Base-by-base conservation (phyloP, 2,888 invertebrate species). In the Ichneumon xanthorius region DNA sequence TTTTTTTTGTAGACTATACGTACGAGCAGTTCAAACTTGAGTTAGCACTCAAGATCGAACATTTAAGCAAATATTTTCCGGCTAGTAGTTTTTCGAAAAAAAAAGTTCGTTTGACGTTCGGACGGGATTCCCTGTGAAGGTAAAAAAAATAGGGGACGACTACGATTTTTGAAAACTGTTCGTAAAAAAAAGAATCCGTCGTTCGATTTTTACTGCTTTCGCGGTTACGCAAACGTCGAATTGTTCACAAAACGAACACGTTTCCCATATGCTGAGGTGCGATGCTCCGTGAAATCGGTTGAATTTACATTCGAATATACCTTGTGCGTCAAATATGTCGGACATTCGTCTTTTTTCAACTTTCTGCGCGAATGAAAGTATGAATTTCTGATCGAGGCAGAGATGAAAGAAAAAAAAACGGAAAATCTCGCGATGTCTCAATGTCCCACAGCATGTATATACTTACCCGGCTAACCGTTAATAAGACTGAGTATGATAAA, bases 401-500 rank as follows among this genome's bases (percentile, higher is more conserved):
- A 26, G 71, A 19, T n/a, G 9, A 11, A 58, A 22, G n/a, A 37
- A 48, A 70, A 37, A 48, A 70, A 19, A 33, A 73, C 22, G 19
- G 48, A 67, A 55, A 48, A 63, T 82, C 79, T 79, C 65, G 82
- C 67, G 73, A 75, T 22, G 48, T 72, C 40, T 55, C 70, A 45
- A 72, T 65, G 77, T 77, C 58, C 67, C 77, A 63, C 76, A 83
- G 77, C 68, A 72, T 72, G 83, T 80, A 76, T 82, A 82, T 75
- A 85, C 75, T 86, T 83, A 79, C 79, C 73, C 73, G 84, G 82
- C 76, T 68, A 86, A 86, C 80, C 82, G 85, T 87, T 82, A 75
- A 87, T 86, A 86, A 88, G 88, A 88, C 88, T 88, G 86, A 88
- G 80, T 88, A 88, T 77, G 82, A 80, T 87, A 84, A 86, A 85